A percentile compares a stretch with the other conserved stretches of the same genome.
These are phyloP conservation scores for Bothrops jararaca DNA, from an alignment of 2,113 vertebrate genomes.

Conservation along the genomic window DNA sequence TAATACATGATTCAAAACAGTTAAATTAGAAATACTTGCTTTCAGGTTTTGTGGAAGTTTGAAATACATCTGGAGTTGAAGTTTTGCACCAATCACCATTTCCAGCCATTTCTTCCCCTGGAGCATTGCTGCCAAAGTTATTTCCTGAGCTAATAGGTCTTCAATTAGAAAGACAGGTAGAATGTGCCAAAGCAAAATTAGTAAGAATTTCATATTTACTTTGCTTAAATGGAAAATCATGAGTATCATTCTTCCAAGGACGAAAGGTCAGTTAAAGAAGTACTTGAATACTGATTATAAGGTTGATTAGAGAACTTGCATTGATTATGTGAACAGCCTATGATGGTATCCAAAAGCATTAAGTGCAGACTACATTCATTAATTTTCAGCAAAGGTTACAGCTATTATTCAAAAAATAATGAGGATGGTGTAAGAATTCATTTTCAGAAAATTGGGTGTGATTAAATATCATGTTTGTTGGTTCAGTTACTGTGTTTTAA, in stretches of 20 bases:
- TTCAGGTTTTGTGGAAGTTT: not conserved
- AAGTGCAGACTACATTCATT: not conserved
- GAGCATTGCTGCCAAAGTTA: not conserved
- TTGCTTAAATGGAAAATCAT: not conserved
- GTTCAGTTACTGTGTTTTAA: not conserved
- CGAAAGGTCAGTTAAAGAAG: not conserved
- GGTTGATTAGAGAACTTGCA: not conserved
- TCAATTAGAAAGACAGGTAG: not conserved
- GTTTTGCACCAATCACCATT: not conserved
- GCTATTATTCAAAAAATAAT: conserved; percentile 5
- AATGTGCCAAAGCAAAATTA: conserved; percentile 17
- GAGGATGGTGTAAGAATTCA: not conserved
- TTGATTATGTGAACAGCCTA: conserved; percentile 15
- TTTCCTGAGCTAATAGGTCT: conserved; percentile 22
- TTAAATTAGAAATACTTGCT: conserved; percentile 15
- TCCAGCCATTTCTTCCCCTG: not conserved
- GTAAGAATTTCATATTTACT: not conserved
- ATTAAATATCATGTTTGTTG: not conserved
- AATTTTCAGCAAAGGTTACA: not conserved
- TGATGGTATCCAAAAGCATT: not conserved
- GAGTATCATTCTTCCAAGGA: not conserved
- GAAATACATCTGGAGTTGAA: not conserved
- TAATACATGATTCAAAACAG: conserved; percentile 14
- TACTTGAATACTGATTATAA: conserved; percentile 1
- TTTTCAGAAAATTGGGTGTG: not conserved